Evolutionary conservation across 2,888 invertebrate genomes (phyloP).

Genomic region (Mongoloraphidia duomilia): DNA sequence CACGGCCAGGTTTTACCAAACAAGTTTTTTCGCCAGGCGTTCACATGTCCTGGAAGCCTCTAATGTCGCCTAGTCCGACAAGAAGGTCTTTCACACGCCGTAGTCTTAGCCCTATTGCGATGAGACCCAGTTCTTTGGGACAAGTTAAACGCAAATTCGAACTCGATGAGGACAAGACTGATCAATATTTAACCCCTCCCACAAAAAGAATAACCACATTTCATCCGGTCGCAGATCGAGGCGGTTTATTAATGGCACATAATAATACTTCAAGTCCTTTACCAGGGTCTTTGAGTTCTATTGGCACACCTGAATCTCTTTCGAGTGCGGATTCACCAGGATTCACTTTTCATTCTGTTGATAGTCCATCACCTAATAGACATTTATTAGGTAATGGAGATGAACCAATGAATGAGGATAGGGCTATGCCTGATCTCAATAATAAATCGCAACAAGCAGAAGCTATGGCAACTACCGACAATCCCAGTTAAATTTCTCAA

Average conservation of each 20-base stretch:
- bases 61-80: conserved; percentile 71
- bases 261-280: conserved; percentile 29
- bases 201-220: conserved; percentile 31
- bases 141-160: conserved; percentile 54
- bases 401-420: conserved; percentile 26
- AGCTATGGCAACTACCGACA: conserved; percentile 23
- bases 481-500: conserved; percentile 23
- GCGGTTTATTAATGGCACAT: conserved; percentile 29
- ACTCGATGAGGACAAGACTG: conserved; percentile 38
- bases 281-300: conserved; percentile 39
- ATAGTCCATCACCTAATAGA: conserved; percentile 38
- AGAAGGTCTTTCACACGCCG: conserved; percentile 67
- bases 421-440: conserved; percentile 22
- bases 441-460: conserved; percentile 26
- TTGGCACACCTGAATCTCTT: conserved; percentile 44
- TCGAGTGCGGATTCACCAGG: conserved; percentile 45
- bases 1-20: conserved; percentile 31
- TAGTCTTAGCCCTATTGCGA: conserved; percentile 78
- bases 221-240: conserved; percentile 20
- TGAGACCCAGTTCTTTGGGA: conserved; percentile 61
- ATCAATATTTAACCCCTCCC: conserved; percentile 27
- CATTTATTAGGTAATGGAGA: conserved; percentile 24
- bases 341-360: conserved; percentile 37
- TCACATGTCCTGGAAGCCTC: conserved; percentile 32
- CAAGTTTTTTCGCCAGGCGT: conserved; percentile 37